These are phyloP conservation scores for Pogona vitticeps DNA, from an alignment of 2,113 vertebrate genomes.

Conservation along the genomic window DNA sequence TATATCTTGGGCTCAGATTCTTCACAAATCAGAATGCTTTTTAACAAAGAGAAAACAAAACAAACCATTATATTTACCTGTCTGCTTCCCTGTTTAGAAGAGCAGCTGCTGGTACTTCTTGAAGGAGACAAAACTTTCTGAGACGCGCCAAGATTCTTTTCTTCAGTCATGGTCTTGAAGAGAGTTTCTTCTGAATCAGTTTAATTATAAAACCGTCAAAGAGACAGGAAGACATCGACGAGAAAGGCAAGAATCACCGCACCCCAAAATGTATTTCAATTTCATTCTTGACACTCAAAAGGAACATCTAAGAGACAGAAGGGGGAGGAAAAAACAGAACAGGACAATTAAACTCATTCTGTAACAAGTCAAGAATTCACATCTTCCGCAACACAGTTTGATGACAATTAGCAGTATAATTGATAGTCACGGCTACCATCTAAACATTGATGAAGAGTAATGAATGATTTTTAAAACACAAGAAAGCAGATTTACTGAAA, in stretches of 20 bases:
- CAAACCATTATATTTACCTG: constrained; percentile 80
- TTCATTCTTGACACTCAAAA: constrained; percentile 48
- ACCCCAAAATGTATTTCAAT: constrained; percentile 36
- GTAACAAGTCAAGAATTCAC: constrained; percentile 11
- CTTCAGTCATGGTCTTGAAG: constrained; percentile 84
- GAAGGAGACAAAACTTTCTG: constrained; percentile 92
- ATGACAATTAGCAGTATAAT: constrained; percentile 16
- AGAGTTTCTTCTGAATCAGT: constrained; percentile 27
- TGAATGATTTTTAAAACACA: background rate
- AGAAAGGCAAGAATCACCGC: constrained; percentile 43
- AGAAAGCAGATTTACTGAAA: background rate
- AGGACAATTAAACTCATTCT: background rate
- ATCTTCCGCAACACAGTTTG: constrained; percentile 22
- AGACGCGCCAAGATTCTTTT: constrained; percentile 82
- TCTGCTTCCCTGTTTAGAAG: constrained; percentile 92
- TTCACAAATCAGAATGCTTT: background rate
- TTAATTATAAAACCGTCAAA: constrained; percentile 49
- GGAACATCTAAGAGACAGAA: constrained; percentile 54
- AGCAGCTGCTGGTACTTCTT: constrained; percentile 94
- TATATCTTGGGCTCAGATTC: background rate
- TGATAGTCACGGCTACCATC: background rate
- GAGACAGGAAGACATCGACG: constrained; percentile 40
- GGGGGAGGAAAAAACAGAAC: constrained; percentile 15
- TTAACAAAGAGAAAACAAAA: background rate
- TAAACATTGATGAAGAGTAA: background rate